Base-by-base conservation (phyloP, 2,113 vertebrate species). In the Nanorana parkeri region DNA sequence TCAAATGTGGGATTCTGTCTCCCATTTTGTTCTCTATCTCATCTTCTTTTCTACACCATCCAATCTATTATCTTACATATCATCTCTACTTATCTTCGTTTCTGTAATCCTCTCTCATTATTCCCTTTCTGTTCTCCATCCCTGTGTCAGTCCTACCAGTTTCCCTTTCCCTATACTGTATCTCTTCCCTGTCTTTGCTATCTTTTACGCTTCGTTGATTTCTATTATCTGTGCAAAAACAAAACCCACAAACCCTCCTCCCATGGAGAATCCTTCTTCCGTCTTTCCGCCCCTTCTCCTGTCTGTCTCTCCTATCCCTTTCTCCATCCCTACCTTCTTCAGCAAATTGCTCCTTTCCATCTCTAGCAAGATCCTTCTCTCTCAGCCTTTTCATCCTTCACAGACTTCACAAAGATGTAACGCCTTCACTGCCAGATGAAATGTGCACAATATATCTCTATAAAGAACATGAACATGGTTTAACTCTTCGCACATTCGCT, bases 171-270 rank as follows among this genome's bases (percentile, higher is more conserved):
- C 23, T 23, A 21, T 47, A 61, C 32, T 61, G 58, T 23, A 36
- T 36, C 32, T 51, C 21, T 78, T 66, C 51, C 26, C 51, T 32
- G 20, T 52, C 16, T 61, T 52, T 23, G 41, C 68, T 28, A 17
- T 65, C 36, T 55, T 32, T 32, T 8, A 21, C 52, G 80, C 80
- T 74, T 81, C 69, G 52, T 67, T 81, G 80, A 64, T 55, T 81
- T 61, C 80, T 75, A 81, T 81, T 81, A 81, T 81, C 69, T 81
- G 80, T 81, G 80, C 80, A 81, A 81, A 81, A 81, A 81, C 80
- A 81, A 81, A 81, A 65, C 41, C 68, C 68, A 74, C 69, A 75
- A 81, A 19, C 61, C 80, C 80, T 74, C 80, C 80, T 74, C 80
- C 69, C 61, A 66, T 24, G n/a, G n/a, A 67, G 52, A 74, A 51